phyloP scores from a whole-genome alignment of 2,113 vertebrate genomes.

The Desmodus rotundus region DNA sequence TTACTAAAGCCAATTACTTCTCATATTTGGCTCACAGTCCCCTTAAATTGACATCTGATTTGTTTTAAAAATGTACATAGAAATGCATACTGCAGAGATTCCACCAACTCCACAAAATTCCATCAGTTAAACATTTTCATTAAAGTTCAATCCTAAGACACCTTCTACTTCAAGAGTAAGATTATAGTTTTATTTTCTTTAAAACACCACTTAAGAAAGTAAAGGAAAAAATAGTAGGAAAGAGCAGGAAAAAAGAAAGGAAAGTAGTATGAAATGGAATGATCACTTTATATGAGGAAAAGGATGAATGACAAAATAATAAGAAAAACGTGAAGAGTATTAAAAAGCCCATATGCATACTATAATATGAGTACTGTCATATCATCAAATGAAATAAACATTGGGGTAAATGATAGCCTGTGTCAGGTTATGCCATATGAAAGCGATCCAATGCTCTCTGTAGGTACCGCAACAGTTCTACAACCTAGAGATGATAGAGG shows the following conservation, averaged over 20 bases:
- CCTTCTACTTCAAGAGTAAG: background rate
- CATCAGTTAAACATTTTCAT: background rate
- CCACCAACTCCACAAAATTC: background rate
- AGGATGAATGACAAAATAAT: background rate
- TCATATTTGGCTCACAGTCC: background rate
- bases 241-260: background rate
- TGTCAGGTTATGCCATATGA: no score
- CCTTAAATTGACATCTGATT: background rate
- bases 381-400: background rate
- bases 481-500: background rate
- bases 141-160: background rate
- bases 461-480: background rate
- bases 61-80: background rate
- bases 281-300: background rate
- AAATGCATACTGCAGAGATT: background rate
- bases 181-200: constrained; percentile 19
- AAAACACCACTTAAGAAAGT: background rate
- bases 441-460: background rate
- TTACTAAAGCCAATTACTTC: background rate
- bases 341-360: background rate
- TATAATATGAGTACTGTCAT: background rate
- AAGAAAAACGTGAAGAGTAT: background rate
- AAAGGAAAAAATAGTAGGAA: background rate
- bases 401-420: background rate
- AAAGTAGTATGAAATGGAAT: background rate